Evolutionary conservation across 2,113 vertebrate genomes (phyloP).

Genomic region (Corydoras maculifer): DNA sequence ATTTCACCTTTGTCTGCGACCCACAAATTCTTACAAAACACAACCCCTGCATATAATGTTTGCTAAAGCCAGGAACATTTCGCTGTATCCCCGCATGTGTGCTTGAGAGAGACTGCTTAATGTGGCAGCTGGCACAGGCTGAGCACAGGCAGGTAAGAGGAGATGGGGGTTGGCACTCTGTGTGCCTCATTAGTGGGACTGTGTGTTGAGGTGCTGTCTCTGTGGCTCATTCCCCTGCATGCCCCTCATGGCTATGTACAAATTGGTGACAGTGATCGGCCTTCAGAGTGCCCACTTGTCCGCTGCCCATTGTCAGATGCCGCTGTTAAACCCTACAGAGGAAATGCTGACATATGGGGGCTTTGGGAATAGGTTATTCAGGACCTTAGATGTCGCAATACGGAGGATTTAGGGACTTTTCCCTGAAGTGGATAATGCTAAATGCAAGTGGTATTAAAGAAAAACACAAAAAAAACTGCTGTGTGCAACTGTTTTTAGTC

Average conservation of each 20-base stretch:
- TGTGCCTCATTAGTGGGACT: slow-evolving; percentile 67
- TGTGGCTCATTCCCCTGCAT: slow-evolving; percentile 67
- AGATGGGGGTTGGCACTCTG: slow-evolving; percentile 29
- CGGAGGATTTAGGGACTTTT: slow-evolving; percentile 25
- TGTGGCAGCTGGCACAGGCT: slow-evolving; percentile 31
- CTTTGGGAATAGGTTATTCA: slow-evolving; percentile 30
- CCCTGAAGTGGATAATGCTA: neutral
- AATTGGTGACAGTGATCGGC: slow-evolving; percentile 63
- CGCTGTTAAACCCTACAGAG: slow-evolving; percentile 33
- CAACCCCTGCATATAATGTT: too few relatives aligned
- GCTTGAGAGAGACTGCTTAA: slow-evolving; percentile 28
- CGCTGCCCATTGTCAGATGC: slow-evolving; percentile 30
- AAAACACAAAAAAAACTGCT: too few relatives aligned
- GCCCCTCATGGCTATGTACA: slow-evolving; percentile 75
- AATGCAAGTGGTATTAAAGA: too few relatives aligned
- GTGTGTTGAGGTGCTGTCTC: slow-evolving; percentile 64
- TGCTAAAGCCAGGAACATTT: too few relatives aligned
- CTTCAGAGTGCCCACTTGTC: slow-evolving; percentile 22
- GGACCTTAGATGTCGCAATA: slow-evolving; percentile 23
- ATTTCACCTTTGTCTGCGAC: too few relatives aligned
- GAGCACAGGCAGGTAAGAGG: slow-evolving; percentile 15
- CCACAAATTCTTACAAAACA: too few relatives aligned
- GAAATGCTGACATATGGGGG: slow-evolving; percentile 10
- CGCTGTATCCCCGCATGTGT: neutral
- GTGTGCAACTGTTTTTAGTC: too few relatives aligned